phyloP scores from a whole-genome alignment of 2,113 vertebrate genomes.

The Cettia cetti region DNA sequence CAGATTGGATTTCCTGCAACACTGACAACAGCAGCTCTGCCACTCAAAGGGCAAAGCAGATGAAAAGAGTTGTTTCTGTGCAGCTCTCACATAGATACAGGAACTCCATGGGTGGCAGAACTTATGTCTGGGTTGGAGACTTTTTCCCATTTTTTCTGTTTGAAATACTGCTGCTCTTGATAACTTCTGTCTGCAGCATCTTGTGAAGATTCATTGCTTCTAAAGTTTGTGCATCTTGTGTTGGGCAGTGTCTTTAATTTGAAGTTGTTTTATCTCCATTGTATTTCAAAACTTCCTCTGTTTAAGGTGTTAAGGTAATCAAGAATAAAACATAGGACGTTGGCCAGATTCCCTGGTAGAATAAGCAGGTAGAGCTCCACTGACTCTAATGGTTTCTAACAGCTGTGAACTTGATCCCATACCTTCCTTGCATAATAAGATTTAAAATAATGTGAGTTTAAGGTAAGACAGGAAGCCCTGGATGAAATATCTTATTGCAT shows the following conservation, averaged over 20 bases:
- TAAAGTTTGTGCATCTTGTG: neutral
- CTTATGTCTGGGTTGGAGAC: neutral
- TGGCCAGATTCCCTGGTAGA: neutral
- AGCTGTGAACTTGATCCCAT: slow-evolving; percentile 23
- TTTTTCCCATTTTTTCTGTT: neutral
- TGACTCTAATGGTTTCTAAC: slow-evolving; percentile 39
- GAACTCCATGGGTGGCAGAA: neutral
- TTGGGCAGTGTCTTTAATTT: neutral
- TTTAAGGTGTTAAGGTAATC: neutral
- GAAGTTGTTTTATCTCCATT: neutral
- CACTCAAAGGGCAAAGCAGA: neutral
- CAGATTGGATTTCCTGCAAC: neutral
- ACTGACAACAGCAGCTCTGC: neutral
- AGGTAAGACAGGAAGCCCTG: slow-evolving; percentile 37
- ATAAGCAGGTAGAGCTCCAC: neutral
- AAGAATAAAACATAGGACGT: neutral
- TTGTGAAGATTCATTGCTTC: neutral
- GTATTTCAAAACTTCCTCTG: neutral
- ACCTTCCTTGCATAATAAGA: slow-evolving; percentile 59
- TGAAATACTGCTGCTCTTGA: neutral
- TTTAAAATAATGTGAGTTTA: slow-evolving; percentile 55
- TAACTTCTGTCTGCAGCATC: neutral
- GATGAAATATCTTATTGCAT: slow-evolving; percentile 65
- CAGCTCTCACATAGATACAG: accelerated
- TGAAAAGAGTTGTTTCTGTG: neutral